Base-by-base conservation (phyloP, 1,140 invertebrate species). In the Drosophila nigromelanica region DNA sequence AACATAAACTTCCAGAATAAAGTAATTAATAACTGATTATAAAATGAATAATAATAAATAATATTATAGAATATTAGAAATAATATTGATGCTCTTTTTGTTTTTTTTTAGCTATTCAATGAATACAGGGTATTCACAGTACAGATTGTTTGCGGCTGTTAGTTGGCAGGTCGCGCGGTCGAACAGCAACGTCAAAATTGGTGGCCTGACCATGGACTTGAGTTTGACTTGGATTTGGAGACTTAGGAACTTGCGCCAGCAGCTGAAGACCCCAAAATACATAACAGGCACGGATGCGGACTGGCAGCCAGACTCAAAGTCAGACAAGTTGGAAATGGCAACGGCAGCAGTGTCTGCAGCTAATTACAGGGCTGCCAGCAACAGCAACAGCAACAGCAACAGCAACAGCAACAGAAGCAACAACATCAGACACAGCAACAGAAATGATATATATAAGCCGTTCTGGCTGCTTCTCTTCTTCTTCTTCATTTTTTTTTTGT, bases 281-380 rank as follows among this genome's bases (percentile, higher is more conserved):
- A 83, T 69, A 67, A 45, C 72, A 54, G 60, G 75, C 48, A 76
- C 62, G 67, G 52, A 70, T 47, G 64, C 74, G 62, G 54, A 18
- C 7, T 39, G 7, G 37, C 35, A 58, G 30, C 37, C 47, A 63
- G 42, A 48, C 56, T 70, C 42, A 42, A 56, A 59, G 73, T 51
- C 48, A 40, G 43, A 68, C 40, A 71, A 67, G 59, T 73, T 76
- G 63, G 62, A 48, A 78, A 73, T 78, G 74, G 77, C 86, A 76
- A 70, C 58, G 61, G 70, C 78, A 85, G 59, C 69, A 76, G 45
- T 77, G 82, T 85, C 82, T 85, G 81, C 75, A 67, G 82, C 81
- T 85, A 85, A 85, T 85, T 85, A 85, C 81, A 85, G 81, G 69
- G 64, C 82, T 87, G 81, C 81, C 82, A 87, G 58, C 70, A 73